phyloP scores from a whole-genome alignment of 1,140 invertebrate genomes.

The Medauroidea extradentata region DNA sequence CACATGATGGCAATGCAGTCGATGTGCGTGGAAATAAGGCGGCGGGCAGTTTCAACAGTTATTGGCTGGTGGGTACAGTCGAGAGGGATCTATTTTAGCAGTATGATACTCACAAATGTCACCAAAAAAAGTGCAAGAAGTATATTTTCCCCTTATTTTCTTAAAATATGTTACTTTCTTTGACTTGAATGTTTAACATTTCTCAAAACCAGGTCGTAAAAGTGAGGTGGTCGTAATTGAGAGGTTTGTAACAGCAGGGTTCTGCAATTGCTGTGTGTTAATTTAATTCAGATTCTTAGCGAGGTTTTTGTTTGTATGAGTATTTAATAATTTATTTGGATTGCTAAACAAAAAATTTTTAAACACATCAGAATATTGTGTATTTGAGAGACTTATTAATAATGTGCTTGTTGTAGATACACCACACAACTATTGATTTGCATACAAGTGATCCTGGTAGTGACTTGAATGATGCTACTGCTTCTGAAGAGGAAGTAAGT shows the following conservation, averaged over 20 bases:
- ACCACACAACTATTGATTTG: slow-evolving; percentile 46
- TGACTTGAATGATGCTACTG: slow-evolving; percentile 46
- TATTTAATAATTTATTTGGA: neutral
- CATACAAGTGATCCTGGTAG: slow-evolving; percentile 52
- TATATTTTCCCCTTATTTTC: too few species aligned
- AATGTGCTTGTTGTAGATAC: slow-evolving; percentile 1
- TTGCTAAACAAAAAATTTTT: neutral
- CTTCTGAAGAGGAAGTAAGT: slow-evolving; percentile 45
- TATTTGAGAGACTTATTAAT: neutral
- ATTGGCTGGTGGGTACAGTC: too few species aligned
- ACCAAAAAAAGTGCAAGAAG: too few species aligned
- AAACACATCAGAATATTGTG: neutral
- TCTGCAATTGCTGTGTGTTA: too few species aligned
- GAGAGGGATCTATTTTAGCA: too few species aligned
- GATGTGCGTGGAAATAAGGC: too few species aligned
- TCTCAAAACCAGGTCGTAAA: neutral
- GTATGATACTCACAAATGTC: too few species aligned
- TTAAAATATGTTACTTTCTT: too few species aligned
- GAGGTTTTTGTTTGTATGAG: neutral
- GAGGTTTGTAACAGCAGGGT: neutral
- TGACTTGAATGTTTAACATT: too few species aligned
- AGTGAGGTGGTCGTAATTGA: neutral
- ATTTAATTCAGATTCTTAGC: neutral
- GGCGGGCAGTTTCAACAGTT: too few species aligned
- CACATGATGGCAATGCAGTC: too few species aligned